Evolutionary conservation across 1,140 invertebrate species (phyloP).

Genomic region (Bombus sylvicola): DNA sequence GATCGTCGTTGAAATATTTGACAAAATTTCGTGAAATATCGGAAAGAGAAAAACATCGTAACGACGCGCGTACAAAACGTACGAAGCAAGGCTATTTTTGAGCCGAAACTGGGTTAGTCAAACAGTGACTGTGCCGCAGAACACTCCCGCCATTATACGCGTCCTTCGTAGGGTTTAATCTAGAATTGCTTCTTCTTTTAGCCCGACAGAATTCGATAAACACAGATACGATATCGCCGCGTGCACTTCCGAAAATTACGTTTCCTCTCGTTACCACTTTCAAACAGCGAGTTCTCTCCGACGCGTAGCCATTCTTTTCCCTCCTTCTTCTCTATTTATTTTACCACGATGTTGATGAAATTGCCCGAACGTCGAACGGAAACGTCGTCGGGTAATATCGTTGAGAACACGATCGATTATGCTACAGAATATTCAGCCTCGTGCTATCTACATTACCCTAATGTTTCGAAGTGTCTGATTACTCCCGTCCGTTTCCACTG

Average conservation of each 20-base stretch:
- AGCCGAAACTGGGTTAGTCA: constrained; percentile 68
- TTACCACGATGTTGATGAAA: neutral
- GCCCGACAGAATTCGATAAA: constrained; percentile 5
- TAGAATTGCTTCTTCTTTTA: constrained; percentile 23
- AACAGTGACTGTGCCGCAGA: constrained; percentile 47
- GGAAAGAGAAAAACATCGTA: constrained; percentile 7
- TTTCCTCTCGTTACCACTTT: neutral
- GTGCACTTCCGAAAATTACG: constrained; percentile 29
- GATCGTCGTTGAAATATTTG: constrained; percentile 36
- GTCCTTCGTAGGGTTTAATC: constrained; percentile 31
- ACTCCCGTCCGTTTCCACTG: no score
- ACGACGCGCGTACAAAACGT: constrained; percentile 5
- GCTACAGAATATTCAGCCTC: no score
- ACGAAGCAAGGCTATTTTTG: constrained; percentile 58
- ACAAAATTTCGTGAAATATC: constrained; percentile 44
- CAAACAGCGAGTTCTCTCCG: neutral
- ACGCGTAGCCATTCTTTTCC: neutral
- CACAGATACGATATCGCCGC: neutral
- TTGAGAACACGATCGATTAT: no score
- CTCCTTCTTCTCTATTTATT: neutral
- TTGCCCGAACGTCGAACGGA: neutral
- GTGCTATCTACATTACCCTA: no score
- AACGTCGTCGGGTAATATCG: no score
- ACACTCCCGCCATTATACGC: constrained; percentile 42
- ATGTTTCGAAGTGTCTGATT: no score